Conservation (phyloP, 2,888 invertebrate genomes). For the Drosophila mettleri region DNA sequence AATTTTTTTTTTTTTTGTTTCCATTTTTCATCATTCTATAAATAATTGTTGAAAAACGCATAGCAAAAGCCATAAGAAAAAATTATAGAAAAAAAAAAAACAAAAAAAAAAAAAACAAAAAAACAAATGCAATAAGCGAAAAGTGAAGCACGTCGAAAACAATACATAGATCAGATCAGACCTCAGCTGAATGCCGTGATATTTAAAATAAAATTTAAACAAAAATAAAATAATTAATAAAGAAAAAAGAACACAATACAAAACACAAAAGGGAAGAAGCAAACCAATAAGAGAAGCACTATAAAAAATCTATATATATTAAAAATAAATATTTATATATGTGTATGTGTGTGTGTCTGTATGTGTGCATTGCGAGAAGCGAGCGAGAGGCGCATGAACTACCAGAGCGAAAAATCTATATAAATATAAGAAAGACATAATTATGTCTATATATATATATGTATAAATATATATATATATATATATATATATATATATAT, state of each 20-base stretch:
- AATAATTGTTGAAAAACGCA: conserved; percentile 34
- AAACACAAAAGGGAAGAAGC: conserved; percentile 16
- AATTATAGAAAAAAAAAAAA: too few relatives aligned
- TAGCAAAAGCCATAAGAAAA: conserved; percentile 50
- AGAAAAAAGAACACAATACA: conserved; percentile 3
- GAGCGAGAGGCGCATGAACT: conserved; percentile 39
- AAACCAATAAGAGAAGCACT: conserved; percentile 13
- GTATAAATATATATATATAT: neutral
- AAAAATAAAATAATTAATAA: conserved; percentile 22
- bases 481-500: too few relatives aligned
- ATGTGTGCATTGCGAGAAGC: conserved; percentile 18
- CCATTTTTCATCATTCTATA: neutral
- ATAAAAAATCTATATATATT: conserved; percentile 10
- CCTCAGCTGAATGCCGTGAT: conserved; percentile 85
- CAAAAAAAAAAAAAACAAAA: too few relatives aligned
- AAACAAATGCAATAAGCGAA: conserved; percentile 14
- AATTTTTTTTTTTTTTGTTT: too few relatives aligned
- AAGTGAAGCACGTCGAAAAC: conserved; percentile 45
- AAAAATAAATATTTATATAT: neutral
- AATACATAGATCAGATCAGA: conserved; percentile 76
- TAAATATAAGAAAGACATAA: conserved; percentile 15
- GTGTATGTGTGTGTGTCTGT: neutral
- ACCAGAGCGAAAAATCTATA: conserved; percentile 2
- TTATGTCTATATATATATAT: conserved; percentile 19
- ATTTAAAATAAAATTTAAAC: conserved; percentile 78